Base-by-base conservation (phyloP, 2,113 vertebrate genomes). In the Nerophis ophidion region DNA sequence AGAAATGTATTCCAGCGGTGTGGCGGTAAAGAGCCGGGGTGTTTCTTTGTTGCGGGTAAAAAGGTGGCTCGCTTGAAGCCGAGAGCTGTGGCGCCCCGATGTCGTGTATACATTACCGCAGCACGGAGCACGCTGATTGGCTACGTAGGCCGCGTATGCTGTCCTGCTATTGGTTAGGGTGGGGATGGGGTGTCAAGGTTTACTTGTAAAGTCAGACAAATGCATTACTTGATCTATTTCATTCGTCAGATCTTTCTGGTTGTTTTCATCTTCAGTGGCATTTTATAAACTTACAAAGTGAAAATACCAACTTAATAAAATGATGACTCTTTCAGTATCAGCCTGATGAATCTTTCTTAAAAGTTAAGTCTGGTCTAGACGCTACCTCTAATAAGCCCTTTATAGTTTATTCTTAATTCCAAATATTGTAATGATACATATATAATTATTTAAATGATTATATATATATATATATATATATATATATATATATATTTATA, bases 41-140 rank as follows among this genome's bases (percentile, higher is more conserved):
- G 12, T 47, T 72, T 77, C 85, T 89, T 89, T 87, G 87, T 89
- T 82, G 70, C 75, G 4, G 46, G 17, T 68, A 61, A 44, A 63
- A 69, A 64, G 60, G 56, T 57, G 56, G 70, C 55, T 76, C 59
- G 47, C 58, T 7, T 66, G 60, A 61, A 61, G 36, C 66, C 63
- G 12, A 44, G 55, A 55, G 45, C 56, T 52, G 55, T 56, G 34
- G n/a, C 33, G 44, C 56, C 53, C 53, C 61, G 68, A 74, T 1
- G 66, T 55, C 38, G 16, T 55, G 66, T 61, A 49, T 78, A 67
- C 72, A 12, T 76, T 80, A 68, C 77, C 80, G 74, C 70, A 34
- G 48, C 59, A 64, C 11, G 16, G 36, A 56, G 1, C 68, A 52
- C 70, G 49, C 68, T 72, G 79, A 89, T 86, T 86, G 81, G 81